Conservation (phyloP, 30 jellyfish, hydroid and myxozoan species). For the Turritopsis dohrnii region DNA sequence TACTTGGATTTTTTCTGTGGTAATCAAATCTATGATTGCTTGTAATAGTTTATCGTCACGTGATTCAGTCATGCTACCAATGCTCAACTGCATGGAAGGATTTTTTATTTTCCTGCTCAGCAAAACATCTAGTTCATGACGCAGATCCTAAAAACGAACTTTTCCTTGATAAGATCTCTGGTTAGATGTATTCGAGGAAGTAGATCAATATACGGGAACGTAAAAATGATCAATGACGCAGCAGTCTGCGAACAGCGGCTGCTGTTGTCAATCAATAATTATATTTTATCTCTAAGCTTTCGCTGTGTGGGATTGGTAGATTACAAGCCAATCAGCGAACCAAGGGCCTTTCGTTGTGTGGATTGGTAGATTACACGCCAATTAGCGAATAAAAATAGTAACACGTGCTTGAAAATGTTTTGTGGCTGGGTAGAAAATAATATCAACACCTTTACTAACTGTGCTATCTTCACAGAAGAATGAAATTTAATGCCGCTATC, state of each 20-base stretch:
- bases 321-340: too few relatives aligned
- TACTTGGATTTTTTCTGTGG: constrained; percentile 65
- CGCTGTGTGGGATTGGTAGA: too few relatives aligned
- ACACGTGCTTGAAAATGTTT: background rate
- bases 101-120: constrained; percentile 49
- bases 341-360: too few relatives aligned
- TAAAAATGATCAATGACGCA: too few relatives aligned
- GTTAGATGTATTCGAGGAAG: background rate
- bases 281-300: too few relatives aligned
- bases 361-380: too few relatives aligned
- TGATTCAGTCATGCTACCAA: constrained; percentile 22
- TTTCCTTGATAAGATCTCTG: background rate
- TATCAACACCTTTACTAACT: constrained; percentile 52
- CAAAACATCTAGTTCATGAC: constrained; percentile 56
- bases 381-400: background rate
- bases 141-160: constrained; percentile 34
- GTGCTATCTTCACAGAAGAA: constrained; percentile 57
- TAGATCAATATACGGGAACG: background rate
- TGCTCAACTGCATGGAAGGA: constrained; percentile 44
- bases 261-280: background rate
- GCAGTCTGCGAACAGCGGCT: background rate
- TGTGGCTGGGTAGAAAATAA: background rate
- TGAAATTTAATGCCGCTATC: constrained; percentile 72
- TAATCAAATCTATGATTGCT: constrained; percentile 64
- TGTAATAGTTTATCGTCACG: constrained; percentile 35